Evolutionary conservation across 2,113 vertebrate species (phyloP).

Genomic region (Seriola dumerili): DNA sequence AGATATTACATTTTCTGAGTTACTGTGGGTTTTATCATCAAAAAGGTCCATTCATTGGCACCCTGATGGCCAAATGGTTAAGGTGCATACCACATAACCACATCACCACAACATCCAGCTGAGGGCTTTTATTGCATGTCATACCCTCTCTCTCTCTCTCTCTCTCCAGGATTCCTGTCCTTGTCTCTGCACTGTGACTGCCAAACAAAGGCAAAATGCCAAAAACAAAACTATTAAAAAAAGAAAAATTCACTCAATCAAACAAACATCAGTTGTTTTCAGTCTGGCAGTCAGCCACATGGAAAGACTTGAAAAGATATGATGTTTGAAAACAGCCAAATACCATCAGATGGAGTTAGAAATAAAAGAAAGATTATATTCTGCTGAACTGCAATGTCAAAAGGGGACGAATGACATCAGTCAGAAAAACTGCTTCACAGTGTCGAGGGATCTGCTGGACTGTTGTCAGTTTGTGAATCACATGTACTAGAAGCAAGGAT

Average conservation of each 20-base stretch:
- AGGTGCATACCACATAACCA: no score
- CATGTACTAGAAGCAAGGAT: background rate
- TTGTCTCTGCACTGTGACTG: background rate
- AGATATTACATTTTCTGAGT: background rate
- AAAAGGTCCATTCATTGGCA: background rate
- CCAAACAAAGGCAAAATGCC: no score
- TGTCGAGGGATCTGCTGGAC: background rate
- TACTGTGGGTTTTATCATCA: background rate
- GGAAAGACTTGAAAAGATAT: background rate
- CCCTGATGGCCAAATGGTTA: background rate
- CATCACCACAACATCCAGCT: no score
- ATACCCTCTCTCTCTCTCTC: no score
- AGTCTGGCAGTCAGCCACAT: background rate
- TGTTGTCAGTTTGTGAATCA: constrained; percentile 30
- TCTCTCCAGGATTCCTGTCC: no score
- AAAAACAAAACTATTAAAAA: background rate
- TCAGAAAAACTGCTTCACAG: background rate
- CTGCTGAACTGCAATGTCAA: background rate
- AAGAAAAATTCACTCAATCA: no score
- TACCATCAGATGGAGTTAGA: background rate
- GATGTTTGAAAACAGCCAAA: background rate
- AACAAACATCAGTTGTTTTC: no score
- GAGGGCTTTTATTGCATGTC: no score
- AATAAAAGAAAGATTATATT: background rate
- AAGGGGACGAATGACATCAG: constrained; percentile 8